These are phyloP conservation scores for Leptothorax acervorum DNA, from an alignment of 2,888 invertebrate species.

Conservation along the genomic window DNA sequence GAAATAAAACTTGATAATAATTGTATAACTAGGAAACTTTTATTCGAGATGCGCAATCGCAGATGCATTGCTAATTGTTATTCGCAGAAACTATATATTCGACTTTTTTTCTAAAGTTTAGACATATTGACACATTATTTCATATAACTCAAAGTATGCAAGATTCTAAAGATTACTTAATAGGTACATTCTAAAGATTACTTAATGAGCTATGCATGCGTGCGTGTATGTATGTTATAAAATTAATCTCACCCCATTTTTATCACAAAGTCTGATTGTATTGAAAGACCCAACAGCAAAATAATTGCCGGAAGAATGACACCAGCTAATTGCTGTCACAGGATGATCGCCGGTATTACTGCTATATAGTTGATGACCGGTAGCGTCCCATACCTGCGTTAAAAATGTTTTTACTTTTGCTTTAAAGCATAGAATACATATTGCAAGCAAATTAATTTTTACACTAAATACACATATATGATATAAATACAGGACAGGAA, in stretches of 20 bases:
- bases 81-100: no score
- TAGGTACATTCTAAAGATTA: background rate
- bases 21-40: no score
- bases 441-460: background rate
- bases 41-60: no score
- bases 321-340: constrained; percentile 96
- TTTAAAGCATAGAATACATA: background rate
- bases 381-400: constrained; percentile 94
- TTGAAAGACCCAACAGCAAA: constrained; percentile 98
- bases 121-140: no score
- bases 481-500: background rate
- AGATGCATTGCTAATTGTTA: no score
- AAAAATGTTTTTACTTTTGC: background rate
- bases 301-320: constrained; percentile 93
- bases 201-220: background rate
- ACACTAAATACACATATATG: no score
- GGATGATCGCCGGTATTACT: constrained; percentile 96
- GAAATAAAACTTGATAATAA: no score
- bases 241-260: constrained; percentile 91
- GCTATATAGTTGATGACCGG: constrained; percentile 94
- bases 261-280: constrained; percentile 96
- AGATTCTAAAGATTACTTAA: no score
- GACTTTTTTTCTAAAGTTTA: no score
- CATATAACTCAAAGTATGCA: no score
- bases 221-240: background rate